Conservation (phyloP, 2,797 vertebrate genomes). For the Austrolebias charrua region DNA sequence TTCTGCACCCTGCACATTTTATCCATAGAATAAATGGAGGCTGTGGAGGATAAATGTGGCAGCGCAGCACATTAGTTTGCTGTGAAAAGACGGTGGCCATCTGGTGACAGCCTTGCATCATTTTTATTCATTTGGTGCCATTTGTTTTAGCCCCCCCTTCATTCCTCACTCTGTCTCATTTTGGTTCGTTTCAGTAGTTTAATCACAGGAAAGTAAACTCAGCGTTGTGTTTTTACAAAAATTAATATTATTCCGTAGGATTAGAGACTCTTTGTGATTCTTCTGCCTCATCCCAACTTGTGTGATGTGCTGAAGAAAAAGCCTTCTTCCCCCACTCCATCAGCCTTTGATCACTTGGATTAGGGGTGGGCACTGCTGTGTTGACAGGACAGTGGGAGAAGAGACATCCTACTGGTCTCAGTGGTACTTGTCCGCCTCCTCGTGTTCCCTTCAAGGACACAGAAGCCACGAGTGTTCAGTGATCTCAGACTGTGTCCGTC, state of each 20-base stretch:
- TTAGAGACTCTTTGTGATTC: slow-evolving; percentile 16
- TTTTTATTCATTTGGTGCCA: slow-evolving; percentile 58
- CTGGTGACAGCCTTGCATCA: slow-evolving; percentile 67
- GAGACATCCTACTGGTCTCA: slow-evolving; percentile 59
- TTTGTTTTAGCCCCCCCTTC: slow-evolving; percentile 50
- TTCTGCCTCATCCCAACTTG: slow-evolving; percentile 24
- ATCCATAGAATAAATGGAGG: slow-evolving; percentile 51
- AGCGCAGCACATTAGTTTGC: slow-evolving; percentile 56
- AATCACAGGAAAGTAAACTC: slow-evolving; percentile 22
- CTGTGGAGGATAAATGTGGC: slow-evolving; percentile 51
- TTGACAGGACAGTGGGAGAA: slow-evolving; percentile 59
- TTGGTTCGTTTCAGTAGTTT: slow-evolving; percentile 39
- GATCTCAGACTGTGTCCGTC: slow-evolving; percentile 60
- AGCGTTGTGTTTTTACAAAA: slow-evolving; percentile 1
- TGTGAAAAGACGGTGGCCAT: slow-evolving; percentile 63
- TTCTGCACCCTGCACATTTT: slow-evolving; percentile 48
- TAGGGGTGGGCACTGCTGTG: slow-evolving; percentile 39
- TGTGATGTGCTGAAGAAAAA: slow-evolving; percentile 5
- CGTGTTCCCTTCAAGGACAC: slow-evolving; percentile 70
- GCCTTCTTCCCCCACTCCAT: slow-evolving; percentile 19
- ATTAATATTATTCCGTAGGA: slow-evolving; percentile 4
- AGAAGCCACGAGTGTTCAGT: slow-evolving; percentile 60
- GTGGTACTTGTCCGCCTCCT: slow-evolving; percentile 66
- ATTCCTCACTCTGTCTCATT: slow-evolving; percentile 47
- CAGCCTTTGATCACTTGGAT: slow-evolving; percentile 48